Evolutionary conservation across 2,113 vertebrate species (phyloP).

Genomic region (Psilopogon haemacephalus): DNA sequence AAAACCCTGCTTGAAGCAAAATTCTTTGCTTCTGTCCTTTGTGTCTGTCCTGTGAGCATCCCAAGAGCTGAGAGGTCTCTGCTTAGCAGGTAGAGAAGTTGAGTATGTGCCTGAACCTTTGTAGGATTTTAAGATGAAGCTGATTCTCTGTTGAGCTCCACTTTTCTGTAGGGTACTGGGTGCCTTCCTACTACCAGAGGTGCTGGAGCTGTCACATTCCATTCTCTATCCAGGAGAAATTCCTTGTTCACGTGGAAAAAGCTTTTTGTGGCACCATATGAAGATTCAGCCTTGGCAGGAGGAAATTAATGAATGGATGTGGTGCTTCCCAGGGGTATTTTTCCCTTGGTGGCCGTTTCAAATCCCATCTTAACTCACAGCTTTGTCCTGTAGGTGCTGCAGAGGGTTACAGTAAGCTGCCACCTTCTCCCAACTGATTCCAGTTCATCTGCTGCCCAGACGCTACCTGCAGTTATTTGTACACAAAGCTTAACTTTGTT

Average conservation of each 20-base stretch:
- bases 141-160: background rate
- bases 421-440: background rate
- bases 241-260: background rate
- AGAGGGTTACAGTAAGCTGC: background rate
- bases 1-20: too few relatives aligned
- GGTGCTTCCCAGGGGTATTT: background rate
- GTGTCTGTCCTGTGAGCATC: background rate
- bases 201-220: background rate
- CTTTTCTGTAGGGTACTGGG: accelerated
- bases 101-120: background rate
- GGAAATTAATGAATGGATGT: background rate
- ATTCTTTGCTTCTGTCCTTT: too few relatives aligned
- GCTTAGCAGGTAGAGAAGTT: background rate
- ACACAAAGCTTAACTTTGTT: background rate
- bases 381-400: background rate
- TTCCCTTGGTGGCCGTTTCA: background rate
- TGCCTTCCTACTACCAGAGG: background rate
- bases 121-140: background rate
- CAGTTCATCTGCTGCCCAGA: background rate
- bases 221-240: accelerated
- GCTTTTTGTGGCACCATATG: background rate
- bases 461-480: background rate
- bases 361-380: background rate
- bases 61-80: background rate
- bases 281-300: background rate